Evolutionary conservation across 2,797 vertebrate genomes (phyloP).

Genomic region (Rhabdophis nuchalis): DNA sequence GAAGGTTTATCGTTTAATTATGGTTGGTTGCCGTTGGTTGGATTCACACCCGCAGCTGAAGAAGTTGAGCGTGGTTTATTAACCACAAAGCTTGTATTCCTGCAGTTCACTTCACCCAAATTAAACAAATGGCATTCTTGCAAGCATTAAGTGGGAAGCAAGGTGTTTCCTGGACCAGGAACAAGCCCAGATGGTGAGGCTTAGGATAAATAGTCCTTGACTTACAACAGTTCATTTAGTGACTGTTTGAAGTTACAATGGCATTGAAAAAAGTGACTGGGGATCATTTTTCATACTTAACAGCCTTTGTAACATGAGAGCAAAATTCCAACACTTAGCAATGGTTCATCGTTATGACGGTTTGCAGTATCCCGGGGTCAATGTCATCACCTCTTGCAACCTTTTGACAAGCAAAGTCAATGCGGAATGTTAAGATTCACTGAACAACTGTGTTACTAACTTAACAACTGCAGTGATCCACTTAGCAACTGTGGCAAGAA

Average conservation of each 20-base stretch:
- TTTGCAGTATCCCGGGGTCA: not conserved
- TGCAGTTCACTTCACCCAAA: not conserved
- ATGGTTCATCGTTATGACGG: not conserved
- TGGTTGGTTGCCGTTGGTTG: not conserved
- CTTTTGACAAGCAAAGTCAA: no score
- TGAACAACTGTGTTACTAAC: not conserved
- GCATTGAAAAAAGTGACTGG: not conserved
- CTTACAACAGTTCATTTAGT: not conserved
- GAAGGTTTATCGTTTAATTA: not conserved
- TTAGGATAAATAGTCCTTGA: not conserved
- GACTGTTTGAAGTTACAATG: not conserved
- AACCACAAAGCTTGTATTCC: not conserved
- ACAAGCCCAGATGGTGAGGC: not conserved
- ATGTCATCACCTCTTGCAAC: no score
- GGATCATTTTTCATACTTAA: not conserved
- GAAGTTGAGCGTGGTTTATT: not conserved
- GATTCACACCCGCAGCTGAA: not conserved
- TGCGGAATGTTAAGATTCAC: not conserved
- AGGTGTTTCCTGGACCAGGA: not conserved
- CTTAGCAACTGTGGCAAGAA: not conserved
- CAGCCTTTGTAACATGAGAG: rapidly evolving
- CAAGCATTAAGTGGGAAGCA: not conserved
- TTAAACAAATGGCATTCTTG: not conserved
- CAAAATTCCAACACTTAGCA: not conserved
- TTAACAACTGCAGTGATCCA: not conserved